Evolutionary conservation across 1,140 invertebrate species (phyloP), one percentile per base, ranked within the genome.

Genomic region (Heliconius himera): DNA sequence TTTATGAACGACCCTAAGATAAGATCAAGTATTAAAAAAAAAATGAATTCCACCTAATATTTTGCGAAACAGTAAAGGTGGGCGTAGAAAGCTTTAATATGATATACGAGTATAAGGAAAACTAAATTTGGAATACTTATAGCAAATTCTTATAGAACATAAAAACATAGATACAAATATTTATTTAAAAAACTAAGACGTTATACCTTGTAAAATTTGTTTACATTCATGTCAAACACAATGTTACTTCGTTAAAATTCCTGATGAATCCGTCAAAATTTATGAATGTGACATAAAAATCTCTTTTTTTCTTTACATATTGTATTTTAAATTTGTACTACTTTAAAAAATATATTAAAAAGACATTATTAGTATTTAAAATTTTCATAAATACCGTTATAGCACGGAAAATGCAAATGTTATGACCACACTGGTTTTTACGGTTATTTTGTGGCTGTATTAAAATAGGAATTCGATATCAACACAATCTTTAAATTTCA

Each of bases 401-500:
- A 66, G 26, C 84, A 85, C 79, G 73, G 80, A 84, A 86, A 88
- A 82, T 82, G 74, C 38, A 70, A 85, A 85, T 86, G 85, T 82
- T 83, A 87, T 85, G 81, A 84, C 84, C 83, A 84, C 85, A 87
- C 85, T 87, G 49, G 49, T 71, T 84, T 83, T 84, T 89, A 92
- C 89, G 88, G 89, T 92, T 90, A 91, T 83, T 46, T 85, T 85
- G 86, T 83, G 84, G 85, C 79, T 75, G 77, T 78, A 80, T 89
- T 87, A 87, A 87, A 88, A 87, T 87, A 83, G 74, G 73, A 83
- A 88, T 83, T 88, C 87, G 80, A 85, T 88, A 90, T 91, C 86
- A 84, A 80, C 74, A 54, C 84, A 83, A 60, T 22, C 9, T n/a
- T 8, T 22, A 60, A 60, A 22, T n/a, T 60, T 60, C 8, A n/a